phyloP scores from a whole-genome alignment of 1,140 invertebrate species.

The Akabosia matsudoensis region DNA sequence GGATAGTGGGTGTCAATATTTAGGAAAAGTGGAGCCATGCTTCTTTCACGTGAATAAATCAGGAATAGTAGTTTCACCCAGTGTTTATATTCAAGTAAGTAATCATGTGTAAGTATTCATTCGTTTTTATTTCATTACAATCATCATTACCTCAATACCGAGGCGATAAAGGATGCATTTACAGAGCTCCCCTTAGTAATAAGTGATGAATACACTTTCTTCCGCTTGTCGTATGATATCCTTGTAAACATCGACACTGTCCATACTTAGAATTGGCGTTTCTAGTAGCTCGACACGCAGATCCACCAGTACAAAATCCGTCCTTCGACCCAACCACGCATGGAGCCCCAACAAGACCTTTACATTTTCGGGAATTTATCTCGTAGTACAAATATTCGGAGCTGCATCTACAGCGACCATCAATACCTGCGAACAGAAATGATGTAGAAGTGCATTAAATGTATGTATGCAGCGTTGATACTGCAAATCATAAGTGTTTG shows the following conservation, averaged over 20 bases:
- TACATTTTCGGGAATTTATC: slow-evolving; percentile 1
- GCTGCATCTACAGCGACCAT: background rate
- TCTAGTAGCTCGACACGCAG: background rate
- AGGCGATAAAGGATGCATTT: background rate
- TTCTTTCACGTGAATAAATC: no score
- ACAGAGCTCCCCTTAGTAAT: background rate
- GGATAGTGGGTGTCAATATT: background rate
- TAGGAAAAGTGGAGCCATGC: no score
- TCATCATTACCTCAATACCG: no score
- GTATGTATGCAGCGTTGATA: no score
- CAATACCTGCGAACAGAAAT: no score
- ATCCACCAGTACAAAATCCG: slow-evolving; percentile 16
- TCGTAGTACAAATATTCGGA: slow-evolving; percentile 12
- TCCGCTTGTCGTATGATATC: background rate
- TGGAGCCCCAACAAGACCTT: background rate
- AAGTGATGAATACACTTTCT: slow-evolving; percentile 7
- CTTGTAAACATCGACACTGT: background rate
- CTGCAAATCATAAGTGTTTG: no score
- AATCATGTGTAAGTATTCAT: no score
- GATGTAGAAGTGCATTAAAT: no score
- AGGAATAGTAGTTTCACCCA: no score
- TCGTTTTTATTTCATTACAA: no score
- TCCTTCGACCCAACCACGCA: background rate
- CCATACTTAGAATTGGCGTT: slow-evolving; percentile 8
- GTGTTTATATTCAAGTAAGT: no score